These are phyloP conservation scores for Halocynthia roretzi DNA, from an alignment of 23 tunicate species.

Conservation along the genomic window DNA sequence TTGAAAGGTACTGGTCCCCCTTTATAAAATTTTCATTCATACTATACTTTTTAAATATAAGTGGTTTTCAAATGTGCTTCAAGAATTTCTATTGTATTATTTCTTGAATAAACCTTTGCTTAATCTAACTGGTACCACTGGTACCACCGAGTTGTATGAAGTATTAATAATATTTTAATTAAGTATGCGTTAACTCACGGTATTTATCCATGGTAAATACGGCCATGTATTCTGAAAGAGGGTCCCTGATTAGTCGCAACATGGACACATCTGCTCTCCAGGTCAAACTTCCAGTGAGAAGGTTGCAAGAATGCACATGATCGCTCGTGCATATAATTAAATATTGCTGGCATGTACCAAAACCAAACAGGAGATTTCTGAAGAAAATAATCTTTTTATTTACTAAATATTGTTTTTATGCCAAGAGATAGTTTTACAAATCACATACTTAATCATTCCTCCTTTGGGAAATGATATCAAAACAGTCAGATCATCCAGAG, in stretches of 20 bases:
- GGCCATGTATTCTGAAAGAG: conserved; percentile 25
- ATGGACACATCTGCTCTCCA: conserved; percentile 28
- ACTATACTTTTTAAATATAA: too few species aligned
- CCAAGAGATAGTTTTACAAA: not conserved
- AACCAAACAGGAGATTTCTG: conserved; percentile 32
- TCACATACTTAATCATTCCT: conserved; percentile 18
- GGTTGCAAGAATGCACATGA: conserved; percentile 26
- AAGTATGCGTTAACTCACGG: too few species aligned
- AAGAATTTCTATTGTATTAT: too few species aligned
- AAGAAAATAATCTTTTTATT: not conserved
- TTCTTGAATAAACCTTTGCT: too few species aligned
- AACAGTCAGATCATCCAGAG: conserved; percentile 22
- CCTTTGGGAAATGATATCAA: conserved; percentile 18
- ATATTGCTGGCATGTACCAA: conserved; percentile 19
- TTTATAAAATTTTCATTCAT: too few species aligned
- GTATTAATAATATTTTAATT: too few species aligned
- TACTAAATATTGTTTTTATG: not conserved
- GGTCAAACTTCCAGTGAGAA: conserved; percentile 15
- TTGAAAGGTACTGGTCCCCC: too few species aligned
- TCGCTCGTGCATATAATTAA: conserved; percentile 12
- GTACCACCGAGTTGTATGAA: too few species aligned
- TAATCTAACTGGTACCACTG: too few species aligned
- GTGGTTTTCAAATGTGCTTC: too few species aligned
- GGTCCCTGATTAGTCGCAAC: conserved; percentile 13
- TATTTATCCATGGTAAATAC: conserved; percentile 1